phyloP scores from a whole-genome alignment of 2,888 invertebrate genomes.

The Coelopa pilipes region DNA sequence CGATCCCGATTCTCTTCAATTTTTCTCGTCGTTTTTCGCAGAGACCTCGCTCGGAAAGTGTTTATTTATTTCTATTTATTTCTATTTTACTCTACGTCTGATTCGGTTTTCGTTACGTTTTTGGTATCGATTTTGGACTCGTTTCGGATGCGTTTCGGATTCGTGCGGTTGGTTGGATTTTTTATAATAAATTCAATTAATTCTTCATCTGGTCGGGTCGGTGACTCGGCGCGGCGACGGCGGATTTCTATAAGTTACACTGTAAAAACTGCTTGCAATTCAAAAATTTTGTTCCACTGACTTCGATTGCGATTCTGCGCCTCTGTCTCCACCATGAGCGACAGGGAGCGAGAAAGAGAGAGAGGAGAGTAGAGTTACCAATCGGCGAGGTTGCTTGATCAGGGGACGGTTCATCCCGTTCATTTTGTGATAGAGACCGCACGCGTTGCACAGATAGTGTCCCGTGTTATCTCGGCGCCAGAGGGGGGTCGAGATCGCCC shows the following conservation, averaged over 20 bases:
- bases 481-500: slow-evolving; percentile 95
- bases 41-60: background rate
- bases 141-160: too few relatives aligned
- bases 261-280: slow-evolving; percentile 25
- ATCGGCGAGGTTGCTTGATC: slow-evolving; percentile 89
- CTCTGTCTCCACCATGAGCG: slow-evolving; percentile 47
- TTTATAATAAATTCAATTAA: slow-evolving; percentile 67
- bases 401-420: slow-evolving; percentile 94
- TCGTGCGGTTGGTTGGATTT: too few relatives aligned
- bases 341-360: slow-evolving; percentile 37
- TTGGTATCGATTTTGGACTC: too few relatives aligned
- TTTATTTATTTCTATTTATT: slow-evolving; percentile 37
- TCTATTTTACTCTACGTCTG: too few relatives aligned
- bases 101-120: background rate
- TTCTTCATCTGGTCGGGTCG: slow-evolving; percentile 47
- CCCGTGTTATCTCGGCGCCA: slow-evolving; percentile 99
- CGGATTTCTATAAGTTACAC: slow-evolving; percentile 65
- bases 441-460: slow-evolving; percentile 99
- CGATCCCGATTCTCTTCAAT: too few relatives aligned
- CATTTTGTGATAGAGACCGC: slow-evolving; percentile 98
- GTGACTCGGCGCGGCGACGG: slow-evolving; percentile 47
- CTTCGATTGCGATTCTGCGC: slow-evolving; percentile 43
- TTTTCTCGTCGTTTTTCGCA: background rate
- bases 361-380: slow-evolving; percentile 73
- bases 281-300: slow-evolving; percentile 62